A percentile compares a stretch with the other conserved stretches of the same genome.
phyloP scores from a whole-genome alignment of 2,113 vertebrate genomes.

The Hirundichthys speculiger region DNA sequence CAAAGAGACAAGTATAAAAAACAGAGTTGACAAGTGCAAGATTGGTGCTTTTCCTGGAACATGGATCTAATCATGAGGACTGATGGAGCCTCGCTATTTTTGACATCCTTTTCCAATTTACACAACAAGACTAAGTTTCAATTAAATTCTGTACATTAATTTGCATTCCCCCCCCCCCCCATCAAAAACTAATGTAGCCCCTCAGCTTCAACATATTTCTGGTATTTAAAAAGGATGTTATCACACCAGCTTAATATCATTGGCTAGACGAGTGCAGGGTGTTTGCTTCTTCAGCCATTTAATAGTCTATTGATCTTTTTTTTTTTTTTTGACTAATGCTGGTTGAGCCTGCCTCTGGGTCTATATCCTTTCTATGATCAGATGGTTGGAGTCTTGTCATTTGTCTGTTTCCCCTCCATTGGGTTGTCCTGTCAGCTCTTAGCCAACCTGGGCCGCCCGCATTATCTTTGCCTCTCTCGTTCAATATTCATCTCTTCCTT shows the following conservation, averaged over 20 bases:
- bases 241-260: constrained; percentile 22
- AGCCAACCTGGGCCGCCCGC: constrained; percentile 64
- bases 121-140: constrained; percentile 5
- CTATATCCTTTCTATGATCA: constrained; percentile 37
- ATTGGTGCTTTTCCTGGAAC: constrained; percentile 10
- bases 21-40: too few relatives aligned
- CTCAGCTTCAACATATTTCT: constrained; percentile 18
- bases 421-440: constrained; percentile 77
- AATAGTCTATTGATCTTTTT: constrained; percentile 54
- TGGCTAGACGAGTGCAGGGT: constrained; percentile 12
- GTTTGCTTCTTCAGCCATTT: constrained; percentile 52
- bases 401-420: constrained; percentile 77
- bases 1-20: background rate
- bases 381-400: constrained; percentile 70
- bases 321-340: constrained; percentile 54
- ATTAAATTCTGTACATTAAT: constrained; percentile 12
- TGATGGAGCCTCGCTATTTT: constrained; percentile 14
- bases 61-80: constrained; percentile 31
- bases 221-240: constrained; percentile 38
- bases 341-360: constrained; percentile 61
- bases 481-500: constrained; percentile 73
- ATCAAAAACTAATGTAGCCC: background rate
- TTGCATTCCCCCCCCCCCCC: too few relatives aligned
- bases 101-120: background rate
- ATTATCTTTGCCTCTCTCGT: constrained; percentile 62